phyloP scores from a whole-genome alignment of 2,888 invertebrate species.

The Chymomyza amoena region DNA sequence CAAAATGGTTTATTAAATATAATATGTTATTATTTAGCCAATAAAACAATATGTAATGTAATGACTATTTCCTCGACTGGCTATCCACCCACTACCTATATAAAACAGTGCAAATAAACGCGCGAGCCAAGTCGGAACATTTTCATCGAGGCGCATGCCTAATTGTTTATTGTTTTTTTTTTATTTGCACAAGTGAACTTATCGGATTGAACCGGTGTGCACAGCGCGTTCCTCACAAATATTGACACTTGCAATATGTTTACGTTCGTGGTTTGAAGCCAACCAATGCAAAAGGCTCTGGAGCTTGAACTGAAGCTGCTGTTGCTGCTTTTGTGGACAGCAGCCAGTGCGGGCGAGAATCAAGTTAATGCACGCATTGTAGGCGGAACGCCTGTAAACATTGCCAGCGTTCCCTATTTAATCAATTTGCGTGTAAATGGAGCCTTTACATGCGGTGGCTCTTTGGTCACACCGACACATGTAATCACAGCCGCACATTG shows the following conservation, averaged over 20 bases:
- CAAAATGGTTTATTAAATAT: constrained; percentile 57
- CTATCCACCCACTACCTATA: constrained; percentile 25
- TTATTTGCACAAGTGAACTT: constrained; percentile 40
- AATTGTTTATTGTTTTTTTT: not conserved
- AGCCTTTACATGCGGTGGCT: constrained; percentile 73
- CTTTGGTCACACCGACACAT: constrained; percentile 59
- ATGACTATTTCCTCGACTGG: constrained; percentile 55
- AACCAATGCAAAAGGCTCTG: constrained; percentile 25
- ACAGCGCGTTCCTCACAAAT: constrained; percentile 20
- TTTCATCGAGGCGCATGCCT: constrained; percentile 8
- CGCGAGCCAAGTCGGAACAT: constrained; percentile 52
- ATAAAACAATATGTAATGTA: constrained; percentile 47
- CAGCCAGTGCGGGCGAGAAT: constrained; percentile 27
- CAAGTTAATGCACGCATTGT: constrained; percentile 61
- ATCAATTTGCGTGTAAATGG: constrained; percentile 58
- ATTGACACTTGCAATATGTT: constrained; percentile 30
- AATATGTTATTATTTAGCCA: constrained; percentile 55
- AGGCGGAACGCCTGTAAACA: constrained; percentile 55
- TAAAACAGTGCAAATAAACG: constrained; percentile 51
- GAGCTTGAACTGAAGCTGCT: constrained; percentile 9
- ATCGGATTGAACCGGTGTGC: constrained; percentile 18
- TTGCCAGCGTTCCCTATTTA: constrained; percentile 62
- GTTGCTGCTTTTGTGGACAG: constrained; percentile 22
- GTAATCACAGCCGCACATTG: constrained; percentile 76
- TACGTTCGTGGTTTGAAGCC: constrained; percentile 14